Percentiles rank a stretch among this genome's conserved stretches.
Evolutionary conservation across 1,140 invertebrate genomes (phyloP).

Genomic region (Trachymyrmex cornetzi): DNA sequence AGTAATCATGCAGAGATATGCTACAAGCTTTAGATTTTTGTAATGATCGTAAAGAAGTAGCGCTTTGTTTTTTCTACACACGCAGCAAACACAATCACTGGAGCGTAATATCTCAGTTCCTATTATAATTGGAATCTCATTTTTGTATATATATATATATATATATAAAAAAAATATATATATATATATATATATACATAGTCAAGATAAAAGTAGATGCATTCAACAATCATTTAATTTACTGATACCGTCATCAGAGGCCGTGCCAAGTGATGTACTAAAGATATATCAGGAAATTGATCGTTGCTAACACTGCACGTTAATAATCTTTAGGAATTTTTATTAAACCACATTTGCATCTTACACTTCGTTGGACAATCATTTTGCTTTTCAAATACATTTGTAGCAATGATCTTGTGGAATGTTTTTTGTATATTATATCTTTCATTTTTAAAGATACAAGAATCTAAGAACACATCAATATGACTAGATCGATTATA

Average conservation of each 20-base stretch:
- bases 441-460: constrained; percentile 4
- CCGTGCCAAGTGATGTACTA: constrained; percentile 80
- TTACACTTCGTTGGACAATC: neutral
- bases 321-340: constrained; percentile 26
- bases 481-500: constrained; percentile 11
- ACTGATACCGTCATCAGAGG: constrained; percentile 44
- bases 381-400: neutral
- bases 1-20: neutral
- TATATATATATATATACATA: no score
- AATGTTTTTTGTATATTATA: neutral
- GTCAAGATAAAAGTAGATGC: constrained; percentile 8
- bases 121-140: constrained; percentile 40
- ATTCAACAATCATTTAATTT: constrained; percentile 42
- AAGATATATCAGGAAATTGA: constrained; percentile 63
- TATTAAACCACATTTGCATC: constrained; percentile 50
- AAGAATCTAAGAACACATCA: neutral
- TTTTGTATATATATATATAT: constrained; percentile 24
- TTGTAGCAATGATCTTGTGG: constrained; percentile 19
- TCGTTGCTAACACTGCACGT: neutral
- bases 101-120: constrained; percentile 43
- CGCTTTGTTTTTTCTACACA: neutral
- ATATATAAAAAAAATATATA: no score
- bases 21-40: neutral
- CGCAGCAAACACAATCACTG: neutral
- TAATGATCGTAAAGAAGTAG: constrained; percentile 2